Evolutionary conservation across 2,113 vertebrate species (phyloP), one percentile per base, ranked within the genome.

Genomic region (Chloebia gouldiae): DNA sequence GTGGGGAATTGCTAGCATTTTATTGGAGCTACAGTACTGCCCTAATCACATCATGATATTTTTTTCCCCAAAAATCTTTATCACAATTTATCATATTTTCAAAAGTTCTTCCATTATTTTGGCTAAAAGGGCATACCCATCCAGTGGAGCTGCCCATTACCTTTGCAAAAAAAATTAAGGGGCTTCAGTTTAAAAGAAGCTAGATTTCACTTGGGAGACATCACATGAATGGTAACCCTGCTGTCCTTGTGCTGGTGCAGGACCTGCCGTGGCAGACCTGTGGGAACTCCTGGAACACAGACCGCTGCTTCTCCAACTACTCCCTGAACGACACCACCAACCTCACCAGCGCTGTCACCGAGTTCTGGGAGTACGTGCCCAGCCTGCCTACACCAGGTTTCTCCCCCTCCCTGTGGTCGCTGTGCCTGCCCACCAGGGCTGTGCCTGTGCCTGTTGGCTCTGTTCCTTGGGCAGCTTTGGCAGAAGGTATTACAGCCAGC

Each of bases 321-420:
- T 99, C 98, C 31, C 96, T 99, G 95, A 94, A 83, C 2, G 98
- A 99, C 95, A 99, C 98, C 93, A 98, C 98, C 93, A 99, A 99
- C 97, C 96, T 99, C 93, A 99, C 98, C 96, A 99, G 99, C 1
- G 98, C 98, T 0, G 99, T 99, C 95, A 99, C 98, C 1, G 99
- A 99, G 96, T 99, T 99, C 96, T 99, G 99, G 99, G 99, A 99
- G 99, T 99, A 97, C 25, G 98, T 98, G 49, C 78, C 35, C 94
- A 92, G 69, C 90, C 92, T 93, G 76, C 92, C 88, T 64, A 57
- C 86, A 19, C 87, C 96, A 93, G 92, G 87, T 92, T 97, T 85
- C 84, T 83, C 66, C 69, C 76, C 72, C 15, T 76, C 6, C 2
- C 83, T 2, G 0, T 1, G 13, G 53, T 51, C 15, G 0, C 20